Percentiles rank a stretch among this genome's conserved stretches.
phyloP scores from a whole-genome alignment of 2,888 invertebrate species.

The Euclidia mi region DNA sequence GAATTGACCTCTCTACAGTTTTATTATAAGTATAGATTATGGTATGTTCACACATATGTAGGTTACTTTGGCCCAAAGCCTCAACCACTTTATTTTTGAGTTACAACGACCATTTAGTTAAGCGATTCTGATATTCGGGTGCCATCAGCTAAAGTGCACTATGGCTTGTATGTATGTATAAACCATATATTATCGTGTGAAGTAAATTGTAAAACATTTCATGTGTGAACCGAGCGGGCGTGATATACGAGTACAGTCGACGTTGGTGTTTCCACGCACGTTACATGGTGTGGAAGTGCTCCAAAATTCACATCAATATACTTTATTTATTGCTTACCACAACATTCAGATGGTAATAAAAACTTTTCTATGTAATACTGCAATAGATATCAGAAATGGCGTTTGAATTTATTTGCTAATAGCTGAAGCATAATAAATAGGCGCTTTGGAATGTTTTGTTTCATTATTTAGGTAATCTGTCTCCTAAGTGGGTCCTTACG shows the following conservation, averaged over 20 bases:
- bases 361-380: neutral
- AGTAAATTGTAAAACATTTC: constrained; percentile 72
- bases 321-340: constrained; percentile 48
- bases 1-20: no score
- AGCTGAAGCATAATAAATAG: no score
- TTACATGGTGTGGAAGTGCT: constrained; percentile 63
- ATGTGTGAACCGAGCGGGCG: constrained; percentile 62
- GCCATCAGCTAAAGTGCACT: constrained; percentile 21
- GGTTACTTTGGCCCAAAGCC: no score
- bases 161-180: constrained; percentile 9
- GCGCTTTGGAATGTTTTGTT: no score
- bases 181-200: constrained; percentile 52
- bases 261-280: constrained; percentile 47
- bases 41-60: no score
- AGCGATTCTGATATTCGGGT: neutral
- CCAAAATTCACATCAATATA: constrained; percentile 48
- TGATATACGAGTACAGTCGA: constrained; percentile 56
- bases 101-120: constrained; percentile 1
- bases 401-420: no score
- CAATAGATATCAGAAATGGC: no score
- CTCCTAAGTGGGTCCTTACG: no score
- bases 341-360: constrained; percentile 4
- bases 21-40: no score
- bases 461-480: no score
- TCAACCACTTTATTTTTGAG: no score